Evolutionary conservation across 1,140 invertebrate genomes (phyloP), one percentile per base, ranked within the genome.

Genomic region (Agrypnia vestita): DNA sequence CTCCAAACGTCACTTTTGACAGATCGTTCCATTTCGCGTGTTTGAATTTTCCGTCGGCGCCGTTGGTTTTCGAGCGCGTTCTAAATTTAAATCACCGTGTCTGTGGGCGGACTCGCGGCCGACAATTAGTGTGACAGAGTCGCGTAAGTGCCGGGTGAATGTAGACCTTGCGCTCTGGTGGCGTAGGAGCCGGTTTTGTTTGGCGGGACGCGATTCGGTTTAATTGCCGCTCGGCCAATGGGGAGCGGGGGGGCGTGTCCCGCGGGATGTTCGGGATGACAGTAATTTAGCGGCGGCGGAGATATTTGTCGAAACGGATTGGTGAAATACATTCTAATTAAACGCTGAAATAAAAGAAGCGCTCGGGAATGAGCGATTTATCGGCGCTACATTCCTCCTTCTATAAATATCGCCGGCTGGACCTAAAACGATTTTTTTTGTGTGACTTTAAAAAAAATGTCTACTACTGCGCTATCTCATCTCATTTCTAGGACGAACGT

Each of bases 121-220:
- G 67, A 71, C 67, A 71, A 71, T 71, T 71, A 71, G 19, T 21
- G 49, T 71, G 67, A 71, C 46, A 71, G 51, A 71, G 47, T 71
- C 0, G 67, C 19, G 46, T 51, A 25, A 9, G 4, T 47, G 43
- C 35, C 13, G 10, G 12, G 64, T 12, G 67, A 71, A 71, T 51
- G 6, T 10, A 12, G n/a, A 19, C 17, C 67, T 21, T 19, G 49
- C 15, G 44, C 3, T 9, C 1, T 15, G 44, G 0, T 21, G 4
- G 12, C 11, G 8, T 46, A 71, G 17, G 47, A n/a, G 67, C 17
- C n/a, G 13, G 19, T 71, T 51, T 10, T 71, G 67, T 9, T 8
- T 71, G 47, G 10, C 47, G 10, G 8, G 17, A 13, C 12, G n/a
- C 12, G 43, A 11, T 12, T 11, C 3, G 0, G 3, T 25, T 15